phyloP scores from a whole-genome alignment of 2,888 invertebrate genomes.

The Xylophagus ater region DNA sequence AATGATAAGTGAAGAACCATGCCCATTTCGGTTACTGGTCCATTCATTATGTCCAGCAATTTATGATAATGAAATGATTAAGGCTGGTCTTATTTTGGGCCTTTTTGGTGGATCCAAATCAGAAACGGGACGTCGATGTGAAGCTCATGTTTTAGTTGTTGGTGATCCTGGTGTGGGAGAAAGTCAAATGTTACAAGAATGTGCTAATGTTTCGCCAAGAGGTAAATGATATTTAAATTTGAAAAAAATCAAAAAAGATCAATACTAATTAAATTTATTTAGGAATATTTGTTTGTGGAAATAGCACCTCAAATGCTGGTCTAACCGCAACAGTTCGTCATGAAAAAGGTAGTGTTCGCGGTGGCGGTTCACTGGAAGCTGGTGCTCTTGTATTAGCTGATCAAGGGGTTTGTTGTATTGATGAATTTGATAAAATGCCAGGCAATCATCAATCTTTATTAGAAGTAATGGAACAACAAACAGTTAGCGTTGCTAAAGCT shows the following conservation, averaged over 20 bases:
- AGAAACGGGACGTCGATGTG: constrained; percentile 41
- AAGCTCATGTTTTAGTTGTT: constrained; percentile 75
- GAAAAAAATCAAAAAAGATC: no score
- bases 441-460: constrained; percentile 81
- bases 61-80: constrained; percentile 86
- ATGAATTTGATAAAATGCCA: constrained; percentile 62
- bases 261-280: no score
- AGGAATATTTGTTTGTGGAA: constrained; percentile 85
- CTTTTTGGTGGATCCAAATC: constrained; percentile 63
- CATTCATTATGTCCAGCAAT: constrained; percentile 84
- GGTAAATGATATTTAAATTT: constrained; percentile 42
- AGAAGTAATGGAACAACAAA: no score
- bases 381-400: no score
- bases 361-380: constrained; percentile 68
- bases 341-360: constrained; percentile 51
- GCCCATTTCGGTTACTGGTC: constrained; percentile 63
- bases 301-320: constrained; percentile 69
- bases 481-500: no score
- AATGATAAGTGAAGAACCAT: constrained; percentile 26
- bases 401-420: no score
- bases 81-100: constrained; percentile 74
- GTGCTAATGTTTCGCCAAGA: constrained; percentile 69
- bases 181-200: constrained; percentile 77
- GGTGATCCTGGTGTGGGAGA: constrained; percentile 92
- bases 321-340: constrained; percentile 66